phyloP scores from a whole-genome alignment of 2,113 vertebrate species.

The Heliornis fulica region DNA sequence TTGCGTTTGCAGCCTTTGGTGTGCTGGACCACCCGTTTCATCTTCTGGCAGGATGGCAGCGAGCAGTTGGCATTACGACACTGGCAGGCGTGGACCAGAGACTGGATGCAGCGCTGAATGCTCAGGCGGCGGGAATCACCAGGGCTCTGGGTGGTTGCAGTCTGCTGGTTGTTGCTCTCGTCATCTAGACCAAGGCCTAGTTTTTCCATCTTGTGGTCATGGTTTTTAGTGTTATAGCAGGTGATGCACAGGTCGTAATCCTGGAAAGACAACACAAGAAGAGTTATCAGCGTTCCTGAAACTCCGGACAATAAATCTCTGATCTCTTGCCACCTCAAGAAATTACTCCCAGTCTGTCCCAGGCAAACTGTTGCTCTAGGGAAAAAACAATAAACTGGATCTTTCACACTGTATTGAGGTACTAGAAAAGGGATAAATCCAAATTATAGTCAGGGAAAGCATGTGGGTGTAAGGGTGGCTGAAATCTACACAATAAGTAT shows the following conservation, averaged over 20 bases:
- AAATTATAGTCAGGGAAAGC: neutral
- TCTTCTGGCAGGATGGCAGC: constrained; percentile 96
- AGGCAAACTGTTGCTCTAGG: neutral
- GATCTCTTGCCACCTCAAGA: neutral
- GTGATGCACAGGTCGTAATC: constrained; percentile 98
- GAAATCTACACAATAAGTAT: neutral
- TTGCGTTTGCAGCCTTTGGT: constrained; percentile 97
- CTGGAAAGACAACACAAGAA: constrained; percentile 52
- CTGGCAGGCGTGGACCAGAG: constrained; percentile 95
- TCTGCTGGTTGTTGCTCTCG: constrained; percentile 90
- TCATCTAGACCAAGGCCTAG: constrained; percentile 94
- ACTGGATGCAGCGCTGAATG: constrained; percentile 98
- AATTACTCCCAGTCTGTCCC: neutral
- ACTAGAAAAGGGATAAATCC: neutral
- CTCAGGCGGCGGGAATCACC: constrained; percentile 94
- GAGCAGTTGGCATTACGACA: constrained; percentile 98
- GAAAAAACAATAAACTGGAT: neutral
- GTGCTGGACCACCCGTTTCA: constrained; percentile 97
- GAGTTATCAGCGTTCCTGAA: neutral
- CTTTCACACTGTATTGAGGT: neutral
- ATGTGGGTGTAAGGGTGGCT: neutral
- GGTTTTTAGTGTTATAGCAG: constrained; percentile 96
- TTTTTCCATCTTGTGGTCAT: constrained; percentile 99
- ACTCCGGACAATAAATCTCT: neutral
- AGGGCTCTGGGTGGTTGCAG: constrained; percentile 89